Conservation (phyloP, 2,113 vertebrate genomes). For the Garra rufa region DNA sequence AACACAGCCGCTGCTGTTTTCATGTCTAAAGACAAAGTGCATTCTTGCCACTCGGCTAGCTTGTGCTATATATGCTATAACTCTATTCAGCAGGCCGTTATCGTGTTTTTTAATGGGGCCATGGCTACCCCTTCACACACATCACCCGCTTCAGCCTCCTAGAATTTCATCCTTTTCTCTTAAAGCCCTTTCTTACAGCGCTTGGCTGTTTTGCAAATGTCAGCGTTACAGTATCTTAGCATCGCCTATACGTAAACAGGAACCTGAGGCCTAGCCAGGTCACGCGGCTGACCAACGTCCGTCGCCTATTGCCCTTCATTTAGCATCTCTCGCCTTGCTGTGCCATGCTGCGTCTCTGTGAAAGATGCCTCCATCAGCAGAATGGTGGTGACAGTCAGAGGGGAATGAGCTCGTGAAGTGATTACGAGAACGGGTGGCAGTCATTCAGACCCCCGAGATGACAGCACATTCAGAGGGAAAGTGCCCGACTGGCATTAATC, state of each 20-base stretch:
- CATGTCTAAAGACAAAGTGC: slow-evolving; percentile 75
- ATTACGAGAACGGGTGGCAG: slow-evolving; percentile 72
- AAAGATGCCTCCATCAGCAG: slow-evolving; percentile 72
- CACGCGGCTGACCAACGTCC: slow-evolving; percentile 67
- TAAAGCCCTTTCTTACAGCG: neutral
- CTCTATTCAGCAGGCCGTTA: slow-evolving; percentile 62
- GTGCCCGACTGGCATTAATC: slow-evolving; percentile 66
- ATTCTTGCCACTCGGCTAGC: slow-evolving; percentile 65
- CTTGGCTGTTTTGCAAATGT: neutral
- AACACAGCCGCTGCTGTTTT: slow-evolving; percentile 68
- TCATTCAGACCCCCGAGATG: slow-evolving; percentile 71
- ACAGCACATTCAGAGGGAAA: slow-evolving; percentile 55
- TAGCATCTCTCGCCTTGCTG: slow-evolving; percentile 63
- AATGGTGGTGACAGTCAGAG: slow-evolving; percentile 73
- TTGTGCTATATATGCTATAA: slow-evolving; percentile 67
- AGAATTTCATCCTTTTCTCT: slow-evolving; percentile 8
- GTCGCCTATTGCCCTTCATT: slow-evolving; percentile 76
- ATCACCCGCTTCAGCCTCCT: slow-evolving; percentile 38
- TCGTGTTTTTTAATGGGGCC: slow-evolving; percentile 66
- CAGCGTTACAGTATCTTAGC: neutral
- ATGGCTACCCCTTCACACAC: slow-evolving; percentile 5
- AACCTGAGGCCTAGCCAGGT: slow-evolving; percentile 43
- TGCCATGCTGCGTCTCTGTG: slow-evolving; percentile 60
- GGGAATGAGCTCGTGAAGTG: slow-evolving; percentile 70
- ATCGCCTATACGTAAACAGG: slow-evolving; percentile 27